Evolutionary conservation across 2,113 vertebrate genomes (phyloP), one percentile per base, ranked within the genome.

Genomic region (Paedocypris sp.): DNA sequence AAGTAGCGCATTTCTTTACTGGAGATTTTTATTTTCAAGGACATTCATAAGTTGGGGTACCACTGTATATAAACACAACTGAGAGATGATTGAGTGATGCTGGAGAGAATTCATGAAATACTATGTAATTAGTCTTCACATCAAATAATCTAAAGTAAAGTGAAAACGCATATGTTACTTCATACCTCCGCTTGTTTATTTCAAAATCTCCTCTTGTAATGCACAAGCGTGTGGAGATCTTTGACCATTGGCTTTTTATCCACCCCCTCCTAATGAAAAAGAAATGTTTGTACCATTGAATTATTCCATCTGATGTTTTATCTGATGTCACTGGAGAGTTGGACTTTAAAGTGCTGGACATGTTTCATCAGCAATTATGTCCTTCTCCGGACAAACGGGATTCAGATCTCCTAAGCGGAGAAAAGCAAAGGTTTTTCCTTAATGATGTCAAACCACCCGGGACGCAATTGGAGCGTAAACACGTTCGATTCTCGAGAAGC

Each of bases 281-380:
- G 41, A 62, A 52, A 22, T 54, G 60, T 63, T 23, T 45, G 49
- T 45, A 23, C 20, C 25, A 26, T 33, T 63, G 61, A 63, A 63
- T 63, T 45, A 63, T 63, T 63, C 49, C 51, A 36, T 63, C 28
- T 53, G 61, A 54, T 53, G 47, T 50, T 53, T 35, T 6, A 12
- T 25, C 31, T 26, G 39, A 54, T 36, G 29, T 63, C 42, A 46
- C 8, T 25, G 3, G 41, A 41, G 38, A 33, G 35, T 35, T 54
- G 22, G 10, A 23, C 61, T 26, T 46, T 53, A 63, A 53, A 45
- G 50, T 46, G 38, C 60, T 33, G 36, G 60, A 62, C 38, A 16
- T 52, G 22, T 52, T 63, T 63, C 41, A 54, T 63, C 49, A 63
- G 49, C 42, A 31, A 23, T 45, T 53, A 43, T 50, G 60, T 53